phyloP scores from a whole-genome alignment of 1,140 invertebrate species.

The silkworm (Bombyx mori) region ASM3026992v2 NC_085125.1:4628501-4629000 shows the following conservation, averaged over 20 bases:
- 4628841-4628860: slow-evolving; percentile 89
- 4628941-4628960: too few relatives aligned
- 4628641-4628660: background rate
- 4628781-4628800: slow-evolving; percentile 83
- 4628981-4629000: too few relatives aligned
- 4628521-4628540: too few relatives aligned
- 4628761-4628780: slow-evolving; percentile 88
- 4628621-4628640: too few relatives aligned
- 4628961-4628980: too few relatives aligned
- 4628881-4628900: slow-evolving; percentile 69
- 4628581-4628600: too few relatives aligned
- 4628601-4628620: too few relatives aligned
- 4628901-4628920: background rate
- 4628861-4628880: slow-evolving; percentile 90
- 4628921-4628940: too few relatives aligned
- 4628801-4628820: slow-evolving; percentile 75
- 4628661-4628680: background rate
- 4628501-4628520: too few relatives aligned
- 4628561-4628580: too few relatives aligned
- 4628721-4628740: slow-evolving; percentile 94
- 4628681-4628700: slow-evolving; percentile 43
- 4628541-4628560: too few relatives aligned
- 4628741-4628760: slow-evolving; percentile 94
- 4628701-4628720: slow-evolving; percentile 82
- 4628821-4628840: slow-evolving; percentile 87